phyloP scores from a whole-genome alignment of 2,888 invertebrate species.

The Polia nebulosa region DNA sequence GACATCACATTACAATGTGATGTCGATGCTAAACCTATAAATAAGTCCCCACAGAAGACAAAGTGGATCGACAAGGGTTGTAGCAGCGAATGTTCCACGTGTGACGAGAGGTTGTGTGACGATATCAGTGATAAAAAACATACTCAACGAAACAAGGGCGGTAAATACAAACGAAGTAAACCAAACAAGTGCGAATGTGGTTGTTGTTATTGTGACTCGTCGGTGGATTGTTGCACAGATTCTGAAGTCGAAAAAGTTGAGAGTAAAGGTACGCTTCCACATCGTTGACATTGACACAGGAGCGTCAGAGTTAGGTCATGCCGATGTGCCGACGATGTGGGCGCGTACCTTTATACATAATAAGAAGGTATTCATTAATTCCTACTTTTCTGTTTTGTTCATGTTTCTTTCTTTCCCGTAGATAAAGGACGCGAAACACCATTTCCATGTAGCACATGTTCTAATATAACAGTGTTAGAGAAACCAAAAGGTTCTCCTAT shows the following conservation, averaged over 20 bases:
- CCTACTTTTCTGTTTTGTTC: not conserved
- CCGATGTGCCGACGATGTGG: not conserved
- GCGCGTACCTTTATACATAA: not conserved
- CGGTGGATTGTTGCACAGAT: constrained; percentile 16
- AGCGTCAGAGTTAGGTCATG: not conserved
- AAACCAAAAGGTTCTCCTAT: not conserved
- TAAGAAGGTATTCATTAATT: not conserved
- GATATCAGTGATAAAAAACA: not conserved
- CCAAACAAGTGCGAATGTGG: constrained; percentile 13
- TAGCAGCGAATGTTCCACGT: constrained; percentile 8
- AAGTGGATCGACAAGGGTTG: constrained; percentile 1
- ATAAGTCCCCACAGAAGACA: not conserved
- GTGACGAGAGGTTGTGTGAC: constrained; percentile 4
- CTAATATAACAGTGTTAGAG: constrained; percentile 3
- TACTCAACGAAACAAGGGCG: not conserved
- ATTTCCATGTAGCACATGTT: constrained; percentile 20
- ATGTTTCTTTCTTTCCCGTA: constrained; percentile 4
- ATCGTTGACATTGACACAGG: not conserved
- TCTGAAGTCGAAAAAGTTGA: constrained; percentile 6
- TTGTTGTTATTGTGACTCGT: constrained; percentile 19
- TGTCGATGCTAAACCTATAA: not conserved
- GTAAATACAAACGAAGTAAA: constrained; percentile 3
- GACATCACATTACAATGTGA: not conserved
- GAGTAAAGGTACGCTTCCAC: constrained; percentile 15
- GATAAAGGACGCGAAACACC: constrained; percentile 7